Evolutionary conservation across 2,113 vertebrate genomes (phyloP), one percentile per base, ranked within the genome.

Genomic region (Verasper variegatus): DNA sequence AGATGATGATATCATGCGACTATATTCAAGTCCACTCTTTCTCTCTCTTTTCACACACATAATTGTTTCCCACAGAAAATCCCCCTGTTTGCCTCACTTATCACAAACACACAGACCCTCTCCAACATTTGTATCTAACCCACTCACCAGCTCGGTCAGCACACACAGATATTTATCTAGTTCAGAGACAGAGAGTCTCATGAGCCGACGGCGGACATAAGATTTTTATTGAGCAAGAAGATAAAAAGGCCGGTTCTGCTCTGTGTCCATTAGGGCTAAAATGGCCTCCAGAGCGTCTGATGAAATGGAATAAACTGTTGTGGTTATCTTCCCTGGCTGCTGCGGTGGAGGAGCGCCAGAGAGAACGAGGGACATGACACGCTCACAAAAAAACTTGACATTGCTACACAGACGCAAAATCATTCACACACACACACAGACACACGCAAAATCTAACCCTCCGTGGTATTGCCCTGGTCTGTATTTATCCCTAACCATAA

Each of bases 401-500:
- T 64, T 57, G 59, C 49, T 61, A 40, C 63, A 61, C 71, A 45
- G 27, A 67, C 60, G 2, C 59, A 68, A 63, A 76, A 62, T 45
- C 82, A 72, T 76, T 79, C 71, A 60, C 81, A 76, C 85, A 87
- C 62, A 74, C 52, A 57, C 63, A 42, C 82, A 63, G 17, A 20
- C 56, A 58, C 68, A 80, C 76, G 75, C 79, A 85, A 76, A 31
- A 72, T 27, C 68, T 23, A 62, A 42, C 45, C 64, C 83, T 82
- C 76, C 37, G 60, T 81, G 82, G 81, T 89, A 77, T 75, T 83
- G 87, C 85, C 84, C 76, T 68, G 80, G 88, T 87, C 89, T 92
- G 82, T 92, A 92, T 92, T 92, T 93, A 93, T 85, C 76, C 86
- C 60, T 86, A 89, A 90, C 88, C 88, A 93, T 92, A 93, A 93